phyloP scores from a whole-genome alignment of 2,113 vertebrate genomes.

The Potamarius usumacintae region DNA sequence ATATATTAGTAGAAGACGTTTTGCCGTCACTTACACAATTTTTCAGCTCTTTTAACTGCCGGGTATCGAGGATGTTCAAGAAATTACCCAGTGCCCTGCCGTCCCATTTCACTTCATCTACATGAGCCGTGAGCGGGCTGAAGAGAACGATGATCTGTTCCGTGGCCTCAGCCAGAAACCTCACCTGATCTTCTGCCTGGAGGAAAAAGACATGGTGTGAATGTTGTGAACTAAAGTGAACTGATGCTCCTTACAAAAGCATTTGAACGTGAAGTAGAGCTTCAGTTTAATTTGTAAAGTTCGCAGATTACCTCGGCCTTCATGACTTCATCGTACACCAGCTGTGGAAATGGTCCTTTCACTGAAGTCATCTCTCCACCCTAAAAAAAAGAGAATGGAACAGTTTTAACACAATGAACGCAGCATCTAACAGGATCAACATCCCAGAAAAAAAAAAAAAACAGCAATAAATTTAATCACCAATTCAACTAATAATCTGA shows the following conservation, averaged over 20 bases:
- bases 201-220: not conserved
- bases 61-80: constrained; percentile 11
- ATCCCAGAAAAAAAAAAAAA: not conserved
- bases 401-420: not conserved
- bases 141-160: constrained; percentile 33
- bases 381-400: constrained; percentile 21
- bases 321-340: not conserved
- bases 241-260: not conserved
- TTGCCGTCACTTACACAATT: constrained; percentile 43
- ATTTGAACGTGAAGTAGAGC: not conserved
- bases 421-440: not conserved
- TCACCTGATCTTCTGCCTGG: constrained; percentile 40
- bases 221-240: not conserved
- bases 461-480: not conserved
- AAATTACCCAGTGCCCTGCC: not conserved
- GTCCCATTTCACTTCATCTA: constrained; percentile 13
- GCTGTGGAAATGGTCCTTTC: not conserved
- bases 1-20: not conserved
- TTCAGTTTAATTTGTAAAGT: not conserved
- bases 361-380: not conserved
- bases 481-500: not conserved
- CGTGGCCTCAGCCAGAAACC: constrained; percentile 35
- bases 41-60: constrained; percentile 30
- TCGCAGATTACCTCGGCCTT: not conserved
- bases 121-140: not conserved